Evolutionary conservation across 2,888 invertebrate species (phyloP).

Genomic region (Apotomis capreana): DNA sequence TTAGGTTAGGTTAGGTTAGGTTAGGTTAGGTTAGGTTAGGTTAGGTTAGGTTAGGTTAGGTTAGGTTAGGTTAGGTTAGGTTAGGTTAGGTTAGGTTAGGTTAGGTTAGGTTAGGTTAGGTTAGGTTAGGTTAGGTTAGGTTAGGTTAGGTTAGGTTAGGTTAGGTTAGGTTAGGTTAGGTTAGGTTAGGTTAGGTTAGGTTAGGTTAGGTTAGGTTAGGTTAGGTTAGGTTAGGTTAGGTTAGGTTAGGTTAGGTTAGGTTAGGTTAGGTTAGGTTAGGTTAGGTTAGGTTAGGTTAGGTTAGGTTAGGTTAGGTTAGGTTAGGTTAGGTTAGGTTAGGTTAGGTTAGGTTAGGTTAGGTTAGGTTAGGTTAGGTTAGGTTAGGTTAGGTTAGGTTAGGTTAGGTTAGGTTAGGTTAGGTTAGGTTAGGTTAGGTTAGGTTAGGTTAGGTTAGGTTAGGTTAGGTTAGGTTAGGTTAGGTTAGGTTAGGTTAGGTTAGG

Average conservation of each 20-base stretch:
- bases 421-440: slow-evolving; percentile 38
- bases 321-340: slow-evolving; percentile 44
- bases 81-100: slow-evolving; percentile 41
- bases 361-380: slow-evolving; percentile 42
- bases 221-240: slow-evolving; percentile 42
- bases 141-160: slow-evolving; percentile 42
- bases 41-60: slow-evolving; percentile 43
- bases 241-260: slow-evolving; percentile 43
- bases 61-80: slow-evolving; percentile 43
- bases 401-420: slow-evolving; percentile 34
- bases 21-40: slow-evolving; percentile 43
- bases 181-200: slow-evolving; percentile 35
- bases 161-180: slow-evolving; percentile 41
- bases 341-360: slow-evolving; percentile 44
- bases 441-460: slow-evolving; percentile 42
- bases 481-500: slow-evolving; percentile 42
- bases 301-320: slow-evolving; percentile 42
- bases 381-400: slow-evolving; percentile 41
- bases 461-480: slow-evolving; percentile 42
- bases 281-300: slow-evolving; percentile 43
- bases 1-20: slow-evolving; percentile 43
- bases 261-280: slow-evolving; percentile 44
- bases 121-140: slow-evolving; percentile 43
- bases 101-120: slow-evolving; percentile 43
- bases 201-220: slow-evolving; percentile 42